phyloP scores from a whole-genome alignment of 2,113 vertebrate species.

The Strix aluco region DNA sequence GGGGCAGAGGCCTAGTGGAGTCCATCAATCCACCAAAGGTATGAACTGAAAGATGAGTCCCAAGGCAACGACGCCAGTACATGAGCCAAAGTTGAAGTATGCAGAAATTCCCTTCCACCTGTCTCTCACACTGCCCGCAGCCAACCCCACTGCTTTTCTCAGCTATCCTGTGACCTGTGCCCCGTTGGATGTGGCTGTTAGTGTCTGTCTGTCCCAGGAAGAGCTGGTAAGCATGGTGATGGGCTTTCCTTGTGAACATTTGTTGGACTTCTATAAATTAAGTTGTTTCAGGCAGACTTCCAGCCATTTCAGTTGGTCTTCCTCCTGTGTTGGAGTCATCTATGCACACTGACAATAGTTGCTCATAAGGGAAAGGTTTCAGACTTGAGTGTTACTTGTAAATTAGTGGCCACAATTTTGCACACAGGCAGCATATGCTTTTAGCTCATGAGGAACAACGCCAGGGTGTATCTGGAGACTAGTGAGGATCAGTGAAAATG shows the following conservation, averaged over 20 bases:
- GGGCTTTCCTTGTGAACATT: background rate
- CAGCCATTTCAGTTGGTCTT: background rate
- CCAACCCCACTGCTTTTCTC: background rate
- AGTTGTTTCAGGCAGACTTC: background rate
- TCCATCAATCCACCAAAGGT: background rate
- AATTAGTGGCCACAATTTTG: background rate
- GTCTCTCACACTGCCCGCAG: background rate
- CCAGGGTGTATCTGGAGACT: accelerated
- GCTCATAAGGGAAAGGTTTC: background rate
- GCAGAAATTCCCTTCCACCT: background rate
- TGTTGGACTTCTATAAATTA: background rate
- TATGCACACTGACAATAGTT: accelerated
- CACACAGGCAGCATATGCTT: accelerated
- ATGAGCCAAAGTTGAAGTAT: accelerated
- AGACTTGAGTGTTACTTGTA: background rate
- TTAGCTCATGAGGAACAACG: accelerated
- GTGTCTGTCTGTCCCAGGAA: background rate
- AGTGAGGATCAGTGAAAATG: accelerated
- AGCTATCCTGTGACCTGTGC: background rate
- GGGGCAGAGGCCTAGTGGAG: background rate
- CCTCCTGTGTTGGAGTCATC: background rate
- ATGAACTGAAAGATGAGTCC: background rate
- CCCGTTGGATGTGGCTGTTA: accelerated
- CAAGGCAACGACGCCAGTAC: accelerated
- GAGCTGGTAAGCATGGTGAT: background rate